Conservation (phyloP, 2,113 vertebrate genomes). For the Phyllostomus discolor region DNA sequence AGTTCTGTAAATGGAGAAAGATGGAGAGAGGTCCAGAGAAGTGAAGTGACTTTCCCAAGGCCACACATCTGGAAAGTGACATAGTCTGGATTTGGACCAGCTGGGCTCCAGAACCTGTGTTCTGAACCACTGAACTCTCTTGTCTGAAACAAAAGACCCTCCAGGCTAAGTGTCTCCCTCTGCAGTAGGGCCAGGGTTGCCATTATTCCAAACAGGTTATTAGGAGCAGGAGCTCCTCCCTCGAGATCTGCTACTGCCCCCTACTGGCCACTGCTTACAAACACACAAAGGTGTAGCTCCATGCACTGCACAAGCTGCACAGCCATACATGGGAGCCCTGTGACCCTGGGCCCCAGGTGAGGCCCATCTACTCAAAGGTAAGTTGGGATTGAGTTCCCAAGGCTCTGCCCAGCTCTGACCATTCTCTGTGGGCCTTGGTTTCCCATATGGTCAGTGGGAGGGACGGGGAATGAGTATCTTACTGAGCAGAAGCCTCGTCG, state of each 20-base stretch:
- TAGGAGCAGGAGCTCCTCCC: background rate
- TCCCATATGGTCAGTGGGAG: fast-evolving
- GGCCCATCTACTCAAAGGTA: background rate
- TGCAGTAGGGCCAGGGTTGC: background rate
- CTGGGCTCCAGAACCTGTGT: background rate
- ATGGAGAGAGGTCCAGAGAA: background rate
- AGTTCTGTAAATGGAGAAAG: background rate
- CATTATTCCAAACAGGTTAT: background rate
- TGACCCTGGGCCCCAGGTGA: background rate
- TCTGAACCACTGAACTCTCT: background rate
- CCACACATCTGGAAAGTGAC: background rate
- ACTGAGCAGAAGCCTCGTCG: conserved; percentile 77
- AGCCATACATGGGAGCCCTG: background rate
- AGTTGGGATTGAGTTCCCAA: background rate
- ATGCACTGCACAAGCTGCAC: background rate
- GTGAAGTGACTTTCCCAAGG: background rate
- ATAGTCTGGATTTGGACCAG: background rate
- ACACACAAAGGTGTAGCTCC: too few species aligned
- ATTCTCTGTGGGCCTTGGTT: background rate
- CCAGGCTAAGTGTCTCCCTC: background rate
- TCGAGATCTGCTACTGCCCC: background rate
- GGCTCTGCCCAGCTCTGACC: background rate
- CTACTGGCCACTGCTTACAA: background rate
- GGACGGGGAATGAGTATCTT: background rate
- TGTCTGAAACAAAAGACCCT: background rate